Evolutionary conservation across 2,113 vertebrate genomes (phyloP).

Genomic region (Ameiurus melas): DNA sequence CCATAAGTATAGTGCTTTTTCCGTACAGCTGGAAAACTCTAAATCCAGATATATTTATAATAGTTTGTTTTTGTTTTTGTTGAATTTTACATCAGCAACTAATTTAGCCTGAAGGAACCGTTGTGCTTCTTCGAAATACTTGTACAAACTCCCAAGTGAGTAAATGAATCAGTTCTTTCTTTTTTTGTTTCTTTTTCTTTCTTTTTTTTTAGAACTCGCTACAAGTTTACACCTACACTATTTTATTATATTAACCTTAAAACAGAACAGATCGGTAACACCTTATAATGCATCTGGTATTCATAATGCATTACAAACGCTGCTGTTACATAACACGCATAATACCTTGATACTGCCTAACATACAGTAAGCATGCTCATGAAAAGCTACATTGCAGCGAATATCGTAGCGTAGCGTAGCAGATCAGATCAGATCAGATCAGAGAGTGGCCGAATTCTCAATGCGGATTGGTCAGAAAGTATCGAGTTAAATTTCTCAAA

Average conservation of each 20-base stretch:
- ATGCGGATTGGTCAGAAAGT: not conserved
- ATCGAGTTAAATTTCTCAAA: not conserved
- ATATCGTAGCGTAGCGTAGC: not conserved
- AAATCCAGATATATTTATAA: not conserved
- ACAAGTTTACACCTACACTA: constrained; percentile 12
- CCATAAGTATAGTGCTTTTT: not conserved
- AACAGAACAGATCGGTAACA: not conserved
- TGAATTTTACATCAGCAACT: not conserved
- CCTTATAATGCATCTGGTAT: not conserved
- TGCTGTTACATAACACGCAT: not conserved
- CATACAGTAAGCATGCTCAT: not conserved
- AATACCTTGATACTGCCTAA: not conserved
- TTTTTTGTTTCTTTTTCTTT: not conserved
- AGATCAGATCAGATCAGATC: not conserved
- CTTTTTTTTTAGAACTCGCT: not conserved
- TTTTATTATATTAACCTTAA: not conserved
- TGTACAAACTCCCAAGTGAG: not conserved
- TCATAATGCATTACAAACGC: constrained; percentile 11
- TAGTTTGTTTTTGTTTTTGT: not conserved
- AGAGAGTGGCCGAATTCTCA: not conserved
- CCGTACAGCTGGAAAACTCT: not conserved
- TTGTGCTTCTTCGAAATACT: constrained; percentile 5
- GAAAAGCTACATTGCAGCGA: not conserved
- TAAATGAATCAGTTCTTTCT: not conserved
- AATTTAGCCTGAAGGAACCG: not conserved